A percentile compares a stretch with the other conserved stretches of the same genome.
Evolutionary conservation across 2,797 vertebrate species (phyloP).

Genomic region (Sparus aurata): DNA sequence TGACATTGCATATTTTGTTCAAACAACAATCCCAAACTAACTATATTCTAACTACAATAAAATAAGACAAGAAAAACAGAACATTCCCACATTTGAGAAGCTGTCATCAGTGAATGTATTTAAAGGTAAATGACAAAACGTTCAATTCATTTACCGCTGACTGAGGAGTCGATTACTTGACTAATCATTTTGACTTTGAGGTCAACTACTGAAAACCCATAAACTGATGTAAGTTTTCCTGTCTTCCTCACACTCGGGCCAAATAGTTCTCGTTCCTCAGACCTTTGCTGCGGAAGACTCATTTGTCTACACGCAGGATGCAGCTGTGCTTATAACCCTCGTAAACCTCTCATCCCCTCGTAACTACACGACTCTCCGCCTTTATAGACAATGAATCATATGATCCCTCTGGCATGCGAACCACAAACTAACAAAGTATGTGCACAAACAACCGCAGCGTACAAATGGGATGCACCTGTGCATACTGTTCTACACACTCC

Average conservation of each 20-base stretch:
- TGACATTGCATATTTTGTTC: not conserved
- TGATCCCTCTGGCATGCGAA: conserved; percentile 27
- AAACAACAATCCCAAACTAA: not conserved
- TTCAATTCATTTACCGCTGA: not conserved
- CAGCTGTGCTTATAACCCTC: conserved; percentile 73
- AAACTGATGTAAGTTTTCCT: conserved; percentile 31
- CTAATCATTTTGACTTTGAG: not conserved
- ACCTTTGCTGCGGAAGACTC: conserved; percentile 31
- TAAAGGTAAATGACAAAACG: not conserved
- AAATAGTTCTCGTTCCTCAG: conserved; percentile 50
- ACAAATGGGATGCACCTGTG: conserved; percentile 71
- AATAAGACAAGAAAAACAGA: not conserved
- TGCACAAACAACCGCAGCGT: conserved; percentile 52
- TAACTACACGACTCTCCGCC: conserved; percentile 46
- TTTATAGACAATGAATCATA: conserved; percentile 72
- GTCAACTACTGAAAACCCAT: not conserved
- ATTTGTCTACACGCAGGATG: conserved; percentile 66
- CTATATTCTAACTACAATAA: not conserved
- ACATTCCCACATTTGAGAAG: not conserved
- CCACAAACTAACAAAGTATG: conserved; percentile 39
- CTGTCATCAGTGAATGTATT: not conserved
- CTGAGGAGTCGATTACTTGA: not conserved
- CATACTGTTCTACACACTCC: not conserved
- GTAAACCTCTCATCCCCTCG: conserved; percentile 62
- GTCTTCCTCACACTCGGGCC: conserved; percentile 17